Evolutionary conservation across 2,888 invertebrate species (phyloP).

Genomic region (Lordiphosa fenestrarum): DNA sequence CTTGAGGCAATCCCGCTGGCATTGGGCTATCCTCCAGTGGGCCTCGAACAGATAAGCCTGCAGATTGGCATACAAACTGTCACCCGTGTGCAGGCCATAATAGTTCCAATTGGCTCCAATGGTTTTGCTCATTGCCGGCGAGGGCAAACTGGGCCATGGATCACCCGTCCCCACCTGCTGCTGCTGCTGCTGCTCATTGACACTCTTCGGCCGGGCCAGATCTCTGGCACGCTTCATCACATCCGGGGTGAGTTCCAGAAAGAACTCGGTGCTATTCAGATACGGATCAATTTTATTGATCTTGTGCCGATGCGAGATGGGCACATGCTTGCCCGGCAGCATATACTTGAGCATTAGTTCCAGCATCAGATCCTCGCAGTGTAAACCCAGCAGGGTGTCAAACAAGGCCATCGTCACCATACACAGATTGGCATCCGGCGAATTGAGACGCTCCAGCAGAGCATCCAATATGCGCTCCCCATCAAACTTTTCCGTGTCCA

Average conservation of each 20-base stretch:
- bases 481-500: constrained; percentile 91
- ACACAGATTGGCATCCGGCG: constrained; percentile 88
- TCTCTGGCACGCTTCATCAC: constrained; percentile 79
- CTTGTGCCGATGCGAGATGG: constrained; percentile 87
- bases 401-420: constrained; percentile 94
- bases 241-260: constrained; percentile 87
- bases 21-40: constrained; percentile 87
- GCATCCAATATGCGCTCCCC: constrained; percentile 90
- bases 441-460: constrained; percentile 89
- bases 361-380: constrained; percentile 98
- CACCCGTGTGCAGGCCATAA: constrained; percentile 82
- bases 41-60: constrained; percentile 94
- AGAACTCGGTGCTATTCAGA: constrained; percentile 87
- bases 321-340: constrained; percentile 88
- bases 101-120: constrained; percentile 82
- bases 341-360: constrained; percentile 93
- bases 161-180: background rate
- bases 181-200: constrained; percentile 46
- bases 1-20: constrained; percentile 86
- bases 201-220: constrained; percentile 73
- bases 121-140: constrained; percentile 79
- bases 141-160: constrained; percentile 62
- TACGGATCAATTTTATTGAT: constrained; percentile 87
- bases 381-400: constrained; percentile 93
- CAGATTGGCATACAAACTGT: constrained; percentile 89